Conservation (phyloP, 2,113 vertebrate genomes). For the Carlito syrichta region DNA sequence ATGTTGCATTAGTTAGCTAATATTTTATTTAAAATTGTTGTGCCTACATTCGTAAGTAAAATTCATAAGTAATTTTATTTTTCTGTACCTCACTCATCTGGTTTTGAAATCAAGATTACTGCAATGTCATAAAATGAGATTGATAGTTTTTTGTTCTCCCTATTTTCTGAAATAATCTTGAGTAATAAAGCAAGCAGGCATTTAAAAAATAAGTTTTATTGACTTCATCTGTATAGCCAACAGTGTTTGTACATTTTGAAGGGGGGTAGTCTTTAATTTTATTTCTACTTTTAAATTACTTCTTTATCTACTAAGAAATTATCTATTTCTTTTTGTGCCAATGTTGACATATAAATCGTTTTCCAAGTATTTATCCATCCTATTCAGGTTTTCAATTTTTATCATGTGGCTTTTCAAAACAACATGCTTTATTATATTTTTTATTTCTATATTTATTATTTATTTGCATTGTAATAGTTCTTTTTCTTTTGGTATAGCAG, state of each 20-base stretch:
- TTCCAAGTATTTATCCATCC: neutral
- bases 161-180: too few species aligned
- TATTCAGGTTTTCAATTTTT: neutral
- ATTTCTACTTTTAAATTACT: neutral
- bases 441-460: neutral
- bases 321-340: neutral
- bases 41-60: too few species aligned
- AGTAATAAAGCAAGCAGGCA: too few species aligned
- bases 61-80: too few species aligned
- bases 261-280: neutral
- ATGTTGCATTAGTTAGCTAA: neutral
- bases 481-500: too few species aligned
- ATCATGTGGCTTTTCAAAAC: neutral
- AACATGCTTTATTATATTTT: neutral
- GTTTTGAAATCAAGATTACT: too few species aligned
- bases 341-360: neutral
- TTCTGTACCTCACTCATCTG: too few species aligned
- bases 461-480: neutral
- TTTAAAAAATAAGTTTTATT: too few species aligned
- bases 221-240: too few species aligned
- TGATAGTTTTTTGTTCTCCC: too few species aligned
- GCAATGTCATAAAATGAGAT: too few species aligned
- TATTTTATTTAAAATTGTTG: neutral
- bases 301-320: neutral
- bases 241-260: too few species aligned